Evolutionary conservation across 2,113 vertebrate species (phyloP), one percentile per base, ranked within the genome.

Genomic region (Podilymbus podiceps): DNA sequence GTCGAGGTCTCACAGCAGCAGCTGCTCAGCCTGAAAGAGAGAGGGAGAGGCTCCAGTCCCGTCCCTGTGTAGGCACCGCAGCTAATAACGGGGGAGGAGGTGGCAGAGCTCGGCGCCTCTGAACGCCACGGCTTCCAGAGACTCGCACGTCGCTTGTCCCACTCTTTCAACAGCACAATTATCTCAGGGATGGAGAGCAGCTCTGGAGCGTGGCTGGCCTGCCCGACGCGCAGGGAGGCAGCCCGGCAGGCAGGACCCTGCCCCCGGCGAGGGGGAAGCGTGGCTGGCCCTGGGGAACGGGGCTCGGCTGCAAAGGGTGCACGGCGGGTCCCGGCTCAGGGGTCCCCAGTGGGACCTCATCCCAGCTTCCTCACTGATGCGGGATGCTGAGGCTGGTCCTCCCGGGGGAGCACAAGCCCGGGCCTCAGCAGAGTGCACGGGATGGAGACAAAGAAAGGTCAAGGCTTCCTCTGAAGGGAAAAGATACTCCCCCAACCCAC

Each of bases 11-110:
- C 96, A 88, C 46, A 91, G 91, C 82, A 92, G 87, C 49, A 47
- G 94, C 18, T 69, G 42, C 83, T 96, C 96, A 91, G 91, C 96
- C 98, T 98, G 96, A 8, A 96, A 95, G 71, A 84, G 90, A 96
- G 95, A 89, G 58, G 56, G 52, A 84, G 60, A 88, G 73, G 84
- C 79, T 96, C 25, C 93, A 90, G 91, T 74, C 28, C 68, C 6
- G 0, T 88, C 85, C 89, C 81, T 53, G 78, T 72, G 63, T 55
- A 9, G 69, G 79, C 75, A 76, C 11, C 4, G 2, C 71, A 12
- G 31, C 66, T 75, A 31, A 33, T 60, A 79, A 93, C 7, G 27
- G 74, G 64, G 93, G 85, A 90, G 88, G 80, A 78, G 4, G 20
- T 3, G 16, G 58, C 81, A 64, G 30, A 81, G 81, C 83, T 77